These are phyloP conservation scores for Callospermophilus lateralis DNA, from an alignment of 2,113 vertebrate species.

Conservation along the genomic window DNA sequence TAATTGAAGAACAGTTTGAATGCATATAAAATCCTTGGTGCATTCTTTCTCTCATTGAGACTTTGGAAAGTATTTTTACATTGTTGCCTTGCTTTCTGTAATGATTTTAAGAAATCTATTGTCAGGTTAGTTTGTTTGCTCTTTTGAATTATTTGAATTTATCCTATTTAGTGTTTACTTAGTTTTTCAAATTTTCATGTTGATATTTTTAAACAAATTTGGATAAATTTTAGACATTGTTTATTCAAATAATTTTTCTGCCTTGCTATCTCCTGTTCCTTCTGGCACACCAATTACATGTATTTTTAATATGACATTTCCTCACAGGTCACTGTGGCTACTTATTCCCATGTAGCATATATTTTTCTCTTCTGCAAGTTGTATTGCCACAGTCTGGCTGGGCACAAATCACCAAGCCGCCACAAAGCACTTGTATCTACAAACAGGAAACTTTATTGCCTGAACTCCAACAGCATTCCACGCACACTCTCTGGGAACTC, in stretches of 20 bases:
- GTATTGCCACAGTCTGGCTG: too few species aligned
- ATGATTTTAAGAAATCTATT: not conserved
- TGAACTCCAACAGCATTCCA: too few species aligned
- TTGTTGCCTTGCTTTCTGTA: not conserved
- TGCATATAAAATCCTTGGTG: not conserved
- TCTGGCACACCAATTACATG: not conserved
- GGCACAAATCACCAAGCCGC: too few species aligned
- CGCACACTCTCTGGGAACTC: too few species aligned
- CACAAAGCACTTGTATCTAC: too few species aligned
- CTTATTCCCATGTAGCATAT: not conserved
- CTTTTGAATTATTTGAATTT: not conserved
- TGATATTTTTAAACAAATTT: slow-evolving; percentile 5
- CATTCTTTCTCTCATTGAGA: not conserved
- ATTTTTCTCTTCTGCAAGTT: not conserved
- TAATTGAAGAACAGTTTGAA: slow-evolving; percentile 8
- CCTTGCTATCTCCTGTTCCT: not conserved
- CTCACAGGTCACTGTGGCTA: not conserved
- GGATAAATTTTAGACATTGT: not conserved
- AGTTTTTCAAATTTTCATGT: not conserved
- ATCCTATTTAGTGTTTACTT: not conserved
- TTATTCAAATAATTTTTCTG: not conserved
- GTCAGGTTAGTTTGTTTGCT: not conserved
- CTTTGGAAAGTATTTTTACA: not conserved
- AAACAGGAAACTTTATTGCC: too few species aligned
- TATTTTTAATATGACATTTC: not conserved